Evolutionary conservation across 2,888 invertebrate genomes (phyloP).

Genomic region (Physocephala rufipes): DNA sequence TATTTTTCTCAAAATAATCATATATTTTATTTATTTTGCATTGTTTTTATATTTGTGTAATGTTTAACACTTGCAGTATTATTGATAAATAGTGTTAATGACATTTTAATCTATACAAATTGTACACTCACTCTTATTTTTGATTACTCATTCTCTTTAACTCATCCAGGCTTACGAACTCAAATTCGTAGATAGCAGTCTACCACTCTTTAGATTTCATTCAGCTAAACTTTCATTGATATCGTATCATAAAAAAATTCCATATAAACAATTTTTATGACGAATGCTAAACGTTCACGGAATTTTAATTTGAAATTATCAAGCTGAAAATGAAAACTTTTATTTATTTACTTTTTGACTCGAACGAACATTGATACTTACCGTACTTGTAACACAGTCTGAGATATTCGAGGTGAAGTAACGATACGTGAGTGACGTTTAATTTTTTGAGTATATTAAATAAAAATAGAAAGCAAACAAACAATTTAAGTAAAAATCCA

Average conservation of each 20-base stretch:
- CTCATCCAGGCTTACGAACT: neutral
- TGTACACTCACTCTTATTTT: neutral
- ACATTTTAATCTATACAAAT: constrained; percentile 24
- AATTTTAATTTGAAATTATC: constrained; percentile 25
- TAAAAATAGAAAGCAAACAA: too few relatives aligned
- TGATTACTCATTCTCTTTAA: neutral
- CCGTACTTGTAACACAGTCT: too few relatives aligned
- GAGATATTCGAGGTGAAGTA: too few relatives aligned
- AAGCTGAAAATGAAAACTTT: constrained; percentile 1
- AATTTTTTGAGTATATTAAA: too few relatives aligned
- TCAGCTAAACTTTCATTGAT: too few relatives aligned
- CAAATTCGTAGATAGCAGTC: neutral
- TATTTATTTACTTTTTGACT: neutral
- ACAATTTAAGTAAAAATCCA: too few relatives aligned
- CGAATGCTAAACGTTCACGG: constrained; percentile 20
- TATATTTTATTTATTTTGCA: neutral
- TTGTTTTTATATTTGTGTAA: constrained; percentile 1
- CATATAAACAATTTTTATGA: constrained; percentile 9
- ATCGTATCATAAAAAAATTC: neutral
- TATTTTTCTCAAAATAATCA: too few relatives aligned
- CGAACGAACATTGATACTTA: neutral
- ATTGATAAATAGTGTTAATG: constrained; percentile 17
- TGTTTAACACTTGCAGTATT: constrained; percentile 2
- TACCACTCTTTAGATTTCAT: too few relatives aligned
- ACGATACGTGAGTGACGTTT: too few relatives aligned